Percentiles rank a stretch among this genome's conserved stretches.
Conservation (phyloP, 2,888 invertebrate species). For the Drosophila vallismaia region DNA sequence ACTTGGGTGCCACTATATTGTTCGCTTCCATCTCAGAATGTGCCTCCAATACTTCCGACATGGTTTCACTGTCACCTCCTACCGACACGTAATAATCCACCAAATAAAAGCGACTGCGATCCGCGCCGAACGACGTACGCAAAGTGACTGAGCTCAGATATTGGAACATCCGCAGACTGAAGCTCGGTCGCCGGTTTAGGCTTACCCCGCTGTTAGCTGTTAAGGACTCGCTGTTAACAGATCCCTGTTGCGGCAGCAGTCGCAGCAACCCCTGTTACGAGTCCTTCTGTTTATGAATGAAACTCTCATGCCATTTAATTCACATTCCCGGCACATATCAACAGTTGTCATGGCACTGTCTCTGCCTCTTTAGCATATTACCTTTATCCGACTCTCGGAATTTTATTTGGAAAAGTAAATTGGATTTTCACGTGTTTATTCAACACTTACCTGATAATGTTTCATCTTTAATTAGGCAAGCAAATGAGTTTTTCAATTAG, state of each 20-base stretch:
- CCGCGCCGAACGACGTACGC: slow-evolving; percentile 63
- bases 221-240: slow-evolving; percentile 50
- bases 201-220: slow-evolving; percentile 49
- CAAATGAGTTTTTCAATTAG: slow-evolving; percentile 7
- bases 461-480: not conserved
- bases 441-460: slow-evolving; percentile 20
- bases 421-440: slow-evolving; percentile 9
- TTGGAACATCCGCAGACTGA: slow-evolving; percentile 45
- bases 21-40: slow-evolving; percentile 17
- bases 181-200: slow-evolving; percentile 45
- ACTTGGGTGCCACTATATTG: slow-evolving; percentile 45
- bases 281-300: slow-evolving; percentile 61
- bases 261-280: slow-evolving; percentile 16
- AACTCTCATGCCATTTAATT: slow-evolving; percentile 15
- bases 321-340: slow-evolving; percentile 41
- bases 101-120: slow-evolving; percentile 50
- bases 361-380: slow-evolving; percentile 4
- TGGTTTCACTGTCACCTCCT: slow-evolving; percentile 18
- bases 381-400: not conserved
- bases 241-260: slow-evolving; percentile 20
- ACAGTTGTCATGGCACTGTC: slow-evolving; percentile 65
- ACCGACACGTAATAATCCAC: not conserved
- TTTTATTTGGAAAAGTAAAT: slow-evolving; percentile 2
- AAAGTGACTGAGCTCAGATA: slow-evolving; percentile 71
- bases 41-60: slow-evolving; percentile 30